Conservation (phyloP, 2,797 vertebrate species). For the Ctenopoma multispine region DNA sequence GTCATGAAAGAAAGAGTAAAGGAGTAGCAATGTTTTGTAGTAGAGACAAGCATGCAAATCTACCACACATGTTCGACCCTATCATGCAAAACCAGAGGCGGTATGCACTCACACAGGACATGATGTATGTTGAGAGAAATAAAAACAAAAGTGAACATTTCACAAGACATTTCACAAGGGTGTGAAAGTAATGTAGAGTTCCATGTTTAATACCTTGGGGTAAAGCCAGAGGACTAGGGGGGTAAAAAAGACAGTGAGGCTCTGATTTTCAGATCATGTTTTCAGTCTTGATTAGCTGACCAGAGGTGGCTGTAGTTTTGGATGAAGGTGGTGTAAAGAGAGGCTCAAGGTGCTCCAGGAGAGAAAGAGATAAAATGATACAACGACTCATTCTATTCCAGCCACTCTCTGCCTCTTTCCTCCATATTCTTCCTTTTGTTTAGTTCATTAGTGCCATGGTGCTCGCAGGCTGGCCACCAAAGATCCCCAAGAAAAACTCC, state of each 20-base stretch:
- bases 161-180: slow-evolving; percentile 38
- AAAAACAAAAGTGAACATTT: slow-evolving; percentile 37
- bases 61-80: slow-evolving; percentile 32
- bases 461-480: slow-evolving; percentile 85
- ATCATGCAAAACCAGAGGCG: slow-evolving; percentile 69
- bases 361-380: slow-evolving; percentile 23
- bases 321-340: slow-evolving; percentile 6
- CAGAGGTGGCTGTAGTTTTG: slow-evolving; percentile 9
- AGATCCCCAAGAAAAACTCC: slow-evolving; percentile 93
- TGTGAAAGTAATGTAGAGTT: slow-evolving; percentile 41
- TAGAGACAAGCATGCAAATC: slow-evolving; percentile 62
- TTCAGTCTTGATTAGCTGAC: slow-evolving; percentile 43
- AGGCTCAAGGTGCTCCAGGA: slow-evolving; percentile 3
- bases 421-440: slow-evolving; percentile 33
- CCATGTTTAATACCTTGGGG: slow-evolving; percentile 52
- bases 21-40: slow-evolving; percentile 9
- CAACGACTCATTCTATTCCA: slow-evolving; percentile 17
- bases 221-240: slow-evolving; percentile 49
- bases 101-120: slow-evolving; percentile 68
- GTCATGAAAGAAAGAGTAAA: slow-evolving; percentile 1
- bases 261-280: slow-evolving; percentile 47
- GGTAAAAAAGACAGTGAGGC: slow-evolving; percentile 56
- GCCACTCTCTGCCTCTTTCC: background rate
- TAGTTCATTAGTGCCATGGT: slow-evolving; percentile 85
- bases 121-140: background rate